A percentile compares a stretch with the other conserved stretches of the same genome.
phyloP scores from a whole-genome alignment of 1,140 invertebrate genomes.

The Pygmarrhopalites habei region DNA sequence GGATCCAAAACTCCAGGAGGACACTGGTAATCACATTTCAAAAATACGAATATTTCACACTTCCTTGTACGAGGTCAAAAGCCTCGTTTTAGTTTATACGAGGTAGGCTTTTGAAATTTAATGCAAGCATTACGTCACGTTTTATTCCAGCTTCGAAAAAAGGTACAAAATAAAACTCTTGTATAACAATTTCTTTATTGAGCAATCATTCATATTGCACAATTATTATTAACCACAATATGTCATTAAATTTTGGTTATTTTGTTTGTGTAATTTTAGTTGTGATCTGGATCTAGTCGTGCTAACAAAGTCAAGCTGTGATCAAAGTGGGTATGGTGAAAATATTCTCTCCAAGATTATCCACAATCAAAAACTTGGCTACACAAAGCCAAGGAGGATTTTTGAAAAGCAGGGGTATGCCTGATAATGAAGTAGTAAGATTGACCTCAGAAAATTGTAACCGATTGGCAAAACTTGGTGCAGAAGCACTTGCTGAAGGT shows the following conservation, averaged over 20 bases:
- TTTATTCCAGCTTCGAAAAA: too few relatives aligned
- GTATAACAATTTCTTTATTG: neutral
- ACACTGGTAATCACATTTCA: too few relatives aligned
- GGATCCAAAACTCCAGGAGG: too few relatives aligned
- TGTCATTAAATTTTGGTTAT: neutral
- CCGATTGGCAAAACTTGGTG: conserved; percentile 18
- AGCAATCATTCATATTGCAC: neutral
- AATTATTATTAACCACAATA: neutral
- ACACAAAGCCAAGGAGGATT: neutral
- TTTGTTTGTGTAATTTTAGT: neutral
- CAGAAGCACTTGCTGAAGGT: conserved; percentile 12
- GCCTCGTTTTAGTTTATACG: too few relatives aligned
- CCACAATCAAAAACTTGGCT: neutral
- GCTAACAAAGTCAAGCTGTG: neutral
- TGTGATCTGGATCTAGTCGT: neutral
- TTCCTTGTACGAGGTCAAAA: too few relatives aligned
- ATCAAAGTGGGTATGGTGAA: neutral
- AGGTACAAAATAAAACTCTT: neutral
- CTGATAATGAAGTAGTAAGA: neutral
- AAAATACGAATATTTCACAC: too few relatives aligned
- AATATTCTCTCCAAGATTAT: neutral
- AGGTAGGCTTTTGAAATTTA: too few relatives aligned
- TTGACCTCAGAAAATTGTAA: conserved; percentile 12
- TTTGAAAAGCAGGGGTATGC: neutral
- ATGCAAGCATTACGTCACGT: too few relatives aligned